Evolutionary conservation across 2,888 invertebrate genomes (phyloP).

Genomic region (Pseudeuparius sepicola): DNA sequence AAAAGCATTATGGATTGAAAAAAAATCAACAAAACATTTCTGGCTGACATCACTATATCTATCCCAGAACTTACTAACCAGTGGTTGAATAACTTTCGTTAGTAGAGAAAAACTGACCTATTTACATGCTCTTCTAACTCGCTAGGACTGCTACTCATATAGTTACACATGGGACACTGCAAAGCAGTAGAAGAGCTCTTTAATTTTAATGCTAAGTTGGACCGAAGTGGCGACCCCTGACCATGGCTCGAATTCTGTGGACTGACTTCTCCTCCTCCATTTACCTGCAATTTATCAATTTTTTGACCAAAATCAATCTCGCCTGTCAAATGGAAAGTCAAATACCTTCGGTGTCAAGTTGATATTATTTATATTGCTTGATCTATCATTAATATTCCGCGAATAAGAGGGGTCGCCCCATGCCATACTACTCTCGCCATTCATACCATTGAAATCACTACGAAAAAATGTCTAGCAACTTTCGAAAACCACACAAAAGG

Average conservation of each 20-base stretch:
- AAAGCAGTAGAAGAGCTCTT: slow-evolving; percentile 47
- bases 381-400: slow-evolving; percentile 26
- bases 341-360: slow-evolving; percentile 37
- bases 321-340: not conserved
- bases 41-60: no score
- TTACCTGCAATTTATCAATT: slow-evolving; percentile 29
- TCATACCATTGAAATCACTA: slow-evolving; percentile 33
- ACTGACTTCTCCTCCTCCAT: slow-evolving; percentile 37
- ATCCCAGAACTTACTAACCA: no score
- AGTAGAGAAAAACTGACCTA: slow-evolving; percentile 32
- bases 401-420: slow-evolving; percentile 31
- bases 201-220: slow-evolving; percentile 58
- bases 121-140: slow-evolving; percentile 76
- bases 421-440: slow-evolving; percentile 26
- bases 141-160: slow-evolving; percentile 60
- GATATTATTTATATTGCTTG: slow-evolving; percentile 35
- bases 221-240: slow-evolving; percentile 65
- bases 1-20: no score
- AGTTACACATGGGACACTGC: slow-evolving; percentile 69
- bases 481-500: not conserved
- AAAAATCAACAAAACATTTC: no score
- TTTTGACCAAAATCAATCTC: slow-evolving; percentile 1
- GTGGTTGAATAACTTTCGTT: no score
- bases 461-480: slow-evolving; percentile 17
- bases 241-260: slow-evolving; percentile 46